Conservation (phyloP, 1,140 invertebrate species). For the Tetragnatha versicolor region DNA sequence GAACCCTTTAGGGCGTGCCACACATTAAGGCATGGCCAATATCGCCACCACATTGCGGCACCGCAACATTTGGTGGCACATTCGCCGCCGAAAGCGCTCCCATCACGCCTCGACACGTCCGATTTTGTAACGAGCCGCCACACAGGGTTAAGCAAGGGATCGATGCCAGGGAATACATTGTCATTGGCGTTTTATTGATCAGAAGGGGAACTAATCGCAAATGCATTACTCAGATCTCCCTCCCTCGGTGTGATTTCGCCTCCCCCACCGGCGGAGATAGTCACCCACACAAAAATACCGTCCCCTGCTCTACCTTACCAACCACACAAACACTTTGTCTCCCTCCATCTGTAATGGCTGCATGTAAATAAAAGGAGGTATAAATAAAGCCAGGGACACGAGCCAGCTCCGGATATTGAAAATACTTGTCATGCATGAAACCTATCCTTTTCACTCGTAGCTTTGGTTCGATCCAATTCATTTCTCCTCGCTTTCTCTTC, state of each 20-base stretch:
- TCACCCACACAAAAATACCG: slow-evolving; percentile 2
- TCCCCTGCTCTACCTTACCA: slow-evolving; percentile 26
- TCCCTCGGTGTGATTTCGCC: slow-evolving; percentile 13
- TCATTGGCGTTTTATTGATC: slow-evolving; percentile 54
- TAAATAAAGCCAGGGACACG: too few species aligned
- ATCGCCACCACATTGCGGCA: too few species aligned
- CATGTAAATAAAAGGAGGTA: too few species aligned
- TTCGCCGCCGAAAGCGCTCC: slow-evolving; percentile 16
- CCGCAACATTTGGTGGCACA: slow-evolving; percentile 39
- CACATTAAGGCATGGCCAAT: too few species aligned
- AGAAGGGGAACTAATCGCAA: slow-evolving; percentile 54
- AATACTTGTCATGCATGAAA: too few species aligned
- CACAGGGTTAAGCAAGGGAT: slow-evolving; percentile 47
- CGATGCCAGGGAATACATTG: slow-evolving; percentile 46
- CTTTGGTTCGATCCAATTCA: too few species aligned
- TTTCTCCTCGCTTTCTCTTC: too few species aligned
- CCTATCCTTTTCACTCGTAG: too few species aligned
- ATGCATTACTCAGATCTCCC: slow-evolving; percentile 51
- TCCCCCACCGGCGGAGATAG: slow-evolving; percentile 26
- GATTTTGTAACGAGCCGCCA: slow-evolving; percentile 24
- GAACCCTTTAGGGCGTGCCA: too few species aligned
- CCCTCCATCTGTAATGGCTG: too few species aligned
- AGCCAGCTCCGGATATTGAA: too few species aligned
- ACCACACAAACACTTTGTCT: too few species aligned
- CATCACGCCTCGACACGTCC: slow-evolving; percentile 32